Evolutionary conservation across 2,888 invertebrate species (phyloP).

Genomic region (Drosophila monieri): DNA sequence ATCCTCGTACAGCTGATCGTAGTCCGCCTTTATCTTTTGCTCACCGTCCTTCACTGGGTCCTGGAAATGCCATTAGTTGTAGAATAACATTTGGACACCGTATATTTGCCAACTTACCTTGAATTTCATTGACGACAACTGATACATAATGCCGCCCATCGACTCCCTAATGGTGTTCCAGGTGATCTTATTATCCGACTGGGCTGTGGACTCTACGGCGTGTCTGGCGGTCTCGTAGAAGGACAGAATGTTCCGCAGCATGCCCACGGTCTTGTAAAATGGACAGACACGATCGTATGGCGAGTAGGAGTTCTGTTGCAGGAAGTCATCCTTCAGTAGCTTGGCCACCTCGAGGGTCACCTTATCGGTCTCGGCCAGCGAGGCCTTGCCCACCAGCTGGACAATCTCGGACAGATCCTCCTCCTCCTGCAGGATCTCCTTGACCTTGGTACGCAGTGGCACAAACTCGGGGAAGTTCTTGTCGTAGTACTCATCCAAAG

Average conservation of each 20-base stretch:
- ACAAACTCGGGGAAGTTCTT: conserved; percentile 99
- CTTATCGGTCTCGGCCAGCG: conserved; percentile 98
- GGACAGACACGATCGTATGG: conserved; percentile 98
- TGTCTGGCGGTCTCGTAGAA: conserved; percentile 99
- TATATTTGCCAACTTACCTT: conserved; percentile 87
- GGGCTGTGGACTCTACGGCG: conserved; percentile 98
- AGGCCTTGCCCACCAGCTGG: conserved; percentile 99
- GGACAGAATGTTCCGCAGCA: conserved; percentile 98
- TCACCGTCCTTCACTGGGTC: conserved; percentile 99
- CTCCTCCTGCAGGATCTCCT: conserved; percentile 98
- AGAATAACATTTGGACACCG: not conserved
- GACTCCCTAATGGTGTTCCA: conserved; percentile 98
- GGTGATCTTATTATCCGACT: conserved; percentile 98
- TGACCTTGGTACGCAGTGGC: conserved; percentile 95
- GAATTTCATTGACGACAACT: conserved; percentile 99
- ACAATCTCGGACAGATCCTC: conserved; percentile 99
- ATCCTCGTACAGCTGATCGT: conserved; percentile 97
- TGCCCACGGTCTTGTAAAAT: conserved; percentile 99
- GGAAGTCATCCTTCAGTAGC: conserved; percentile 98
- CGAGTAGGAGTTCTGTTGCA: conserved; percentile 99
- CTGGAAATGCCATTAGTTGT: conserved; percentile 83
- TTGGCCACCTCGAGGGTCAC: conserved; percentile 99
- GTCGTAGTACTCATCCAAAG: conserved; percentile 99
- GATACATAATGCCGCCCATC: conserved; percentile 97
- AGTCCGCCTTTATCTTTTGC: conserved; percentile 97